Evolutionary conservation across 1,140 invertebrate genomes (phyloP).

Genomic region (Micrasema minimum): DNA sequence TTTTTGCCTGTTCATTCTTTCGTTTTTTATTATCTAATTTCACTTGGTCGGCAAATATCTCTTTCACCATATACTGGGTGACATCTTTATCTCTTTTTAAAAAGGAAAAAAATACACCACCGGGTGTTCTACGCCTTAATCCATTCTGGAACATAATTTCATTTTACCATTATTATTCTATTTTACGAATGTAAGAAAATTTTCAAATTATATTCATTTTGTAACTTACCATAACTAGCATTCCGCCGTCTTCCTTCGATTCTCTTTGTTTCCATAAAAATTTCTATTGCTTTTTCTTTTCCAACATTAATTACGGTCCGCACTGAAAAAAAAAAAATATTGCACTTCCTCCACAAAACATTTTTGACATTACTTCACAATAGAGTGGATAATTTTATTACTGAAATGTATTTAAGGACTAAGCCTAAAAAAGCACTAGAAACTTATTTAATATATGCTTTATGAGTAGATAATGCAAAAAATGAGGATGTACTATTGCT

Average conservation of each 20-base stretch:
- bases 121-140: conserved; percentile 81
- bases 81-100: conserved; percentile 80
- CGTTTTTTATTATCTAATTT: conserved; percentile 68
- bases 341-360: too few species aligned
- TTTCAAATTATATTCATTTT: too few species aligned
- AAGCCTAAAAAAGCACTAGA: too few species aligned
- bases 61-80: conserved; percentile 73
- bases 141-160: conserved; percentile 72
- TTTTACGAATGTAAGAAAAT: too few species aligned
- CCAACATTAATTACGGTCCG: conserved; percentile 79
- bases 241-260: conserved; percentile 84
- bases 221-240: conserved; percentile 77
- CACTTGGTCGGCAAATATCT: conserved; percentile 79
- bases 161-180: too few species aligned
- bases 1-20: conserved; percentile 66
- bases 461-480: too few species aligned
- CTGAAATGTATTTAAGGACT: too few species aligned
- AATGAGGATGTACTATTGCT: too few species aligned
- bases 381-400: too few species aligned
- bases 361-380: too few species aligned
- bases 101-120: conserved; percentile 85
- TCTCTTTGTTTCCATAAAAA: conserved; percentile 82
- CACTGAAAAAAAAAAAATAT: conserved; percentile 66
- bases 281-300: conserved; percentile 76
- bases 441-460: too few species aligned